Evolutionary conservation across 2,113 vertebrate species (phyloP).

Genomic region (Tupaia tana): DNA sequence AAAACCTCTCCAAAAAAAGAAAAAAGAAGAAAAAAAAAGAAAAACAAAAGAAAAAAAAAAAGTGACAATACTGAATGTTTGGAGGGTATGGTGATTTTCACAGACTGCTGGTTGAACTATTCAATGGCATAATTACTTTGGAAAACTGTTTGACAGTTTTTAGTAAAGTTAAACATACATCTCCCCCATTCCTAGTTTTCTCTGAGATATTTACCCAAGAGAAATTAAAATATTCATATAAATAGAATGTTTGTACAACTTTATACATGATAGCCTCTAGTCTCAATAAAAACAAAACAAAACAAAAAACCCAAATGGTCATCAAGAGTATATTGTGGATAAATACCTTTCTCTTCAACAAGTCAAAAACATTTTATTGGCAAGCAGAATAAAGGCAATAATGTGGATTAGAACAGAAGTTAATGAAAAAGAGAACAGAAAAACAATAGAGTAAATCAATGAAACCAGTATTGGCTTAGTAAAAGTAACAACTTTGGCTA

Average conservation of each 20-base stretch:
- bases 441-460: slow-evolving; percentile 22
- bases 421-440: neutral
- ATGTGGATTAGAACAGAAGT: neutral
- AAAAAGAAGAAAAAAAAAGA: no score
- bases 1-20: no score
- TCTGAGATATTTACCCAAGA: neutral
- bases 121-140: neutral
- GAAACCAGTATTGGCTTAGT: neutral
- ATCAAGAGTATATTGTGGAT: neutral
- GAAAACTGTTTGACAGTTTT: neutral
- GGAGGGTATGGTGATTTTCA: neutral
- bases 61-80: neutral
- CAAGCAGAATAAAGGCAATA: neutral
- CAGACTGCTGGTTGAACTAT: neutral
- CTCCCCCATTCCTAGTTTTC: neutral
- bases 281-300: neutral
- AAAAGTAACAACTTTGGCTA: slow-evolving; percentile 1
- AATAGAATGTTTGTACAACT: neutral
- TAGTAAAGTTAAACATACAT: neutral
- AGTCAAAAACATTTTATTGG: neutral
- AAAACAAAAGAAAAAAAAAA: no score
- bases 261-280: neutral
- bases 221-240: slow-evolving; percentile 6
- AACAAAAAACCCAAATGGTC: neutral
- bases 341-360: neutral